Evolutionary conservation across 2,113 vertebrate species (phyloP).

Genomic region (human): GRCh38 chr6:149330501-149331000

Average conservation of each 20-base stretch:
- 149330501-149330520: constrained; percentile 20
- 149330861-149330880: neutral
- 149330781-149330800: neutral
- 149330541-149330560: neutral
- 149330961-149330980: neutral
- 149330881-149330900: neutral
- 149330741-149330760: constrained; percentile 17
- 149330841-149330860: neutral
- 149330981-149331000: neutral
- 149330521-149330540: neutral
- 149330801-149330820: constrained; percentile 14
- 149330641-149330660: constrained; percentile 13
- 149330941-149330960: neutral
- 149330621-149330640: neutral
- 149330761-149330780: neutral
- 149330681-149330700: neutral
- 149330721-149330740: neutral
- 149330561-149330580: neutral
- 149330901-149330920: constrained; percentile 38
- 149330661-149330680: neutral
- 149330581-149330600: neutral
- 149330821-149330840: constrained; percentile 25
- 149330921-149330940: neutral
- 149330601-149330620: constrained; percentile 6
- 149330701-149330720: constrained; percentile 21